Evolutionary conservation across 2,888 invertebrate genomes (phyloP).

Genomic region (Pardosa pseudoannulata): DNA sequence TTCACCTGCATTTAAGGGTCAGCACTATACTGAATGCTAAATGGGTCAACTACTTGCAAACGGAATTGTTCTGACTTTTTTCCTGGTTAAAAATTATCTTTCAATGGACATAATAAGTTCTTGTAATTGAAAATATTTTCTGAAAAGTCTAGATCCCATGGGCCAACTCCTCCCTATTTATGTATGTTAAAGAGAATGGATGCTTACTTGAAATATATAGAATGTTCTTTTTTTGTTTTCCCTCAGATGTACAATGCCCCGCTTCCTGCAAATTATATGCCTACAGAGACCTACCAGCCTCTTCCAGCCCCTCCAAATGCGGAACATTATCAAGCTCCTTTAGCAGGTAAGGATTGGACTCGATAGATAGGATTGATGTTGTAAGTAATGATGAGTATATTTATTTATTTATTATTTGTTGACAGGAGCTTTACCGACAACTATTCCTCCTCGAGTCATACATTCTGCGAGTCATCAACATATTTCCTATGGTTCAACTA

Average conservation of each 20-base stretch:
- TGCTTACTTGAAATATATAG: too few species aligned
- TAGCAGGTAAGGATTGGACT: too few species aligned
- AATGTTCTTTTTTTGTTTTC: background rate
- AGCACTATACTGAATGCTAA: too few species aligned
- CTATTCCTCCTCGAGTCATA: conserved; percentile 28
- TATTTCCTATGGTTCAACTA: conserved; percentile 39
- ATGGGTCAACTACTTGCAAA: too few species aligned
- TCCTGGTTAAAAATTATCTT: too few species aligned
- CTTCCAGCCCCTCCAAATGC: conserved; percentile 22
- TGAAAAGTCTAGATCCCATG: too few species aligned
- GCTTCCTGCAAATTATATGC: conserved; percentile 16
- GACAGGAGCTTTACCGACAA: conserved; percentile 47
- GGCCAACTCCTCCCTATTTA: too few species aligned
- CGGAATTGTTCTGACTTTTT: too few species aligned
- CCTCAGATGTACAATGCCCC: conserved; percentile 12
- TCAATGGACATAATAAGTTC: too few species aligned
- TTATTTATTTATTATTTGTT: background rate
- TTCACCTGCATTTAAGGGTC: too few species aligned
- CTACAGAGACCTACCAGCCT: conserved; percentile 50
- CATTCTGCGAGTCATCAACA: conserved; percentile 26
- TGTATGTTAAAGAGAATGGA: too few species aligned
- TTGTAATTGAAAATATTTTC: too few species aligned
- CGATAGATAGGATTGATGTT: background rate
- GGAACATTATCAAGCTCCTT: conserved; percentile 31
- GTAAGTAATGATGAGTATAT: background rate